phyloP scores from a whole-genome alignment of 2,113 vertebrate species.

The Salminus brasiliensis region DNA sequence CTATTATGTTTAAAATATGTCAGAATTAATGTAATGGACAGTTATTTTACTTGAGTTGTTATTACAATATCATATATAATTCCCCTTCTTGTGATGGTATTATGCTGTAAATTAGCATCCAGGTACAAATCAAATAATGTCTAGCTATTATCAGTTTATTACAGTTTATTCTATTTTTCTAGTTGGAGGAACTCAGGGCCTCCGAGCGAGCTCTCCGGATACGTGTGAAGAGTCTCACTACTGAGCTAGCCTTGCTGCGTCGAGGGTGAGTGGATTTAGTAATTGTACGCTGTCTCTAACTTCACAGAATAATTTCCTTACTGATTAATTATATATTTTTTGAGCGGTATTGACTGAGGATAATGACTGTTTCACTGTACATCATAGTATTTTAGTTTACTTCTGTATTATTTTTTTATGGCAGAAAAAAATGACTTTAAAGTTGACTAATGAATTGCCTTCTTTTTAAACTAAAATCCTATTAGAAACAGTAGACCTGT shows the following conservation, averaged over 20 bases:
- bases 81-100: too few species aligned
- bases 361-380: too few species aligned
- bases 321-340: neutral
- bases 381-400: too few species aligned
- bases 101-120: neutral
- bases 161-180: neutral
- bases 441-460: too few species aligned
- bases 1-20: neutral
- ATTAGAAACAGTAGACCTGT: too few species aligned
- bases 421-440: too few species aligned
- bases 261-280: slow-evolving; percentile 78
- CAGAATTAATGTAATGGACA: neutral
- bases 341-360: too few species aligned
- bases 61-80: too few species aligned
- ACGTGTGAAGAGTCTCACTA: slow-evolving; percentile 82
- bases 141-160: neutral
- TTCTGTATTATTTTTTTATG: too few species aligned
- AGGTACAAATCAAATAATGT: neutral
- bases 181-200: slow-evolving; percentile 84
- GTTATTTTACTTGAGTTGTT: neutral
- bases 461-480: too few species aligned
- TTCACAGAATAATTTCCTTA: neutral
- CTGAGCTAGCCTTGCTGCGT: slow-evolving; percentile 80
- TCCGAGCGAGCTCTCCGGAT: slow-evolving; percentile 81
- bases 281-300: slow-evolving; percentile 53